Evolutionary conservation across 2,113 vertebrate species (phyloP).

Genomic region (Leptosomus discolor): DNA sequence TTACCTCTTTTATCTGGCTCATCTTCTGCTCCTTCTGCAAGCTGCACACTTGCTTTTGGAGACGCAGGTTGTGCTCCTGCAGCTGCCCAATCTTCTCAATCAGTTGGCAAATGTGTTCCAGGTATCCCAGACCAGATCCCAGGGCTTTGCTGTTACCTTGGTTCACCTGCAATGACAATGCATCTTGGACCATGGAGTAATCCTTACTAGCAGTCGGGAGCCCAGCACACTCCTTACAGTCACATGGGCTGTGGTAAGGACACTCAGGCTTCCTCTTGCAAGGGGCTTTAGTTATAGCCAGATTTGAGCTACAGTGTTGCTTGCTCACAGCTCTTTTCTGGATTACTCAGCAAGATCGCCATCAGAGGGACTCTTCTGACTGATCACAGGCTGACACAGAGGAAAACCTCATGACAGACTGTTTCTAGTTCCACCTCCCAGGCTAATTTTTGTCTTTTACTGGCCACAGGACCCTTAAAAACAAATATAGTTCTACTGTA

Average conservation of each 20-base stretch:
- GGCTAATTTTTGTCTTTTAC: neutral
- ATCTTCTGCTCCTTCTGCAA: slow-evolving; percentile 78
- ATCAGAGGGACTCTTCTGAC: neutral
- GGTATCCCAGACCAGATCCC: slow-evolving; percentile 82
- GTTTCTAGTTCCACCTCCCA: neutral
- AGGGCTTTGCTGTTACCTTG: slow-evolving; percentile 67
- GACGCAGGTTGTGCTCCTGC: slow-evolving; percentile 82
- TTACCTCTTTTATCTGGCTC: slow-evolving; percentile 81
- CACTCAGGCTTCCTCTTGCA: neutral
- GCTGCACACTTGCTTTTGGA: slow-evolving; percentile 81
- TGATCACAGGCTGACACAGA: neutral
- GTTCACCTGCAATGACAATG: slow-evolving; percentile 70
- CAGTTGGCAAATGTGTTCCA: slow-evolving; percentile 88
- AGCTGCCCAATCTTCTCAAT: slow-evolving; percentile 88
- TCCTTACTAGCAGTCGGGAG: neutral
- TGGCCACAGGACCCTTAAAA: neutral
- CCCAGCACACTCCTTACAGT: neutral
- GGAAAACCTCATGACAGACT: neutral
- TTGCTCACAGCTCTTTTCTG: neutral
- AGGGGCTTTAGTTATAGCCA: neutral
- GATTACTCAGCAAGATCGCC: neutral
- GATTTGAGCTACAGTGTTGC: neutral
- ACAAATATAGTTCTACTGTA: neutral
- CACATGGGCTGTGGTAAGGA: neutral
- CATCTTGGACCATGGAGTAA: neutral